phyloP scores from a whole-genome alignment of 2,113 vertebrate species.

The Rhombomys opimus region DNA sequence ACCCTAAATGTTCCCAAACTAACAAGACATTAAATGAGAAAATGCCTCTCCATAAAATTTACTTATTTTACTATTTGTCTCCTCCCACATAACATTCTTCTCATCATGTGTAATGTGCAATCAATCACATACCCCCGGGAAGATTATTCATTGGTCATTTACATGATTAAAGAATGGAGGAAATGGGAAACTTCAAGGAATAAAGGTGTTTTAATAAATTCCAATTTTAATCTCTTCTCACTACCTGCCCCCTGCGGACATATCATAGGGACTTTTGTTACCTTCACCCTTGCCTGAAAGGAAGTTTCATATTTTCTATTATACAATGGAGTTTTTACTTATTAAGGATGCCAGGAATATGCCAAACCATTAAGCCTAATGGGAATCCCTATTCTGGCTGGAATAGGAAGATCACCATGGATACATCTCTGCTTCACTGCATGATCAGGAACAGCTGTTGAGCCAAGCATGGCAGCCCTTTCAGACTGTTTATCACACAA shows the following conservation, averaged over 20 bases:
- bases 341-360: slow-evolving; percentile 66
- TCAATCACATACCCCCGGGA: slow-evolving; percentile 70
- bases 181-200: slow-evolving; percentile 74
- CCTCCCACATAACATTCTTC: slow-evolving; percentile 65
- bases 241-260: slow-evolving; percentile 46
- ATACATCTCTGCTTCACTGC: slow-evolving; percentile 69
- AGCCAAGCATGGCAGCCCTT: slow-evolving; percentile 60
- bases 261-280: slow-evolving; percentile 52
- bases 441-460: slow-evolving; percentile 75
- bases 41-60: slow-evolving; percentile 77
- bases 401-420: slow-evolving; percentile 77
- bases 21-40: slow-evolving; percentile 75
- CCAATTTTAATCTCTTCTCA: slow-evolving; percentile 70
- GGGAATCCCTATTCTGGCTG: slow-evolving; percentile 66
- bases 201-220: slow-evolving; percentile 78
- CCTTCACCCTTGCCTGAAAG: slow-evolving; percentile 46
- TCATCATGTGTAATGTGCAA: slow-evolving; percentile 79
- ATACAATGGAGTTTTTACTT: slow-evolving; percentile 49
- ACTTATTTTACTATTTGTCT: slow-evolving; percentile 76
- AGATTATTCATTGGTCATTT: slow-evolving; percentile 79
- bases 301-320: slow-evolving; percentile 1
- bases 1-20: slow-evolving; percentile 73
- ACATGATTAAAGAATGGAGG: slow-evolving; percentile 78
- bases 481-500: slow-evolving; percentile 67
- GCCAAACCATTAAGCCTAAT: slow-evolving; percentile 59